phyloP scores from a whole-genome alignment of 2,888 invertebrate species.

The Plusia festucae region DNA sequence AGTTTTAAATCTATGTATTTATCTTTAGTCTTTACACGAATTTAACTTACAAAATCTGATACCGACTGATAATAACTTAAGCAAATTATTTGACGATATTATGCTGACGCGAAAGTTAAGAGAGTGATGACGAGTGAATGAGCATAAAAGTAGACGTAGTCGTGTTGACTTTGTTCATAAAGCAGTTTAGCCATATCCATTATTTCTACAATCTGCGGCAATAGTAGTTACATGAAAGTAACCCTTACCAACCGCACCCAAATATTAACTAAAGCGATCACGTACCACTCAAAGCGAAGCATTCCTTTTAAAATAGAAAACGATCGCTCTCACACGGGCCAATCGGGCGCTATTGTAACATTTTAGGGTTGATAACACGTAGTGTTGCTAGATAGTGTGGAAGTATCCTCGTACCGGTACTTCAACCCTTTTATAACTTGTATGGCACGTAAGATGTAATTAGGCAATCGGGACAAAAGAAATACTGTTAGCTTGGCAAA shows the following conservation, averaged over 20 bases:
- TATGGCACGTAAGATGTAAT: background rate
- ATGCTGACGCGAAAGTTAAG: no score
- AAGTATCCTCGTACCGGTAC: background rate
- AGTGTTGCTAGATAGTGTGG: background rate
- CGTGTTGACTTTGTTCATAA: no score
- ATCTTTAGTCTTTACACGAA: no score
- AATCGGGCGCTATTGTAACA: background rate
- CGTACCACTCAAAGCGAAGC: constrained; percentile 7
- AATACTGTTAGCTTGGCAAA: no score
- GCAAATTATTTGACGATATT: no score
- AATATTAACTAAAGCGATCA: constrained; percentile 14
- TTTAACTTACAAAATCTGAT: no score
- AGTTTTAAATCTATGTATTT: no score
- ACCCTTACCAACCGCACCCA: constrained; percentile 3
- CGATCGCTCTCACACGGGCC: background rate
- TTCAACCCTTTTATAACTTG: background rate
- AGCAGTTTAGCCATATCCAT: background rate
- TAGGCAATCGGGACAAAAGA: no score
- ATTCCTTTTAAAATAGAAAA: constrained; percentile 2
- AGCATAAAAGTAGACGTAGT: no score
- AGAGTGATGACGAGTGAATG: no score
- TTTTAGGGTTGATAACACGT: constrained; percentile 5
- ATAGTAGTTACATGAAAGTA: constrained; percentile 7
- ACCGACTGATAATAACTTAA: no score
- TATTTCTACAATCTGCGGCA: background rate